Percentiles rank a stretch among this genome's conserved stretches.
phyloP scores from a whole-genome alignment of 2,888 invertebrate species.

The Drosophila suboccidentalis region DNA sequence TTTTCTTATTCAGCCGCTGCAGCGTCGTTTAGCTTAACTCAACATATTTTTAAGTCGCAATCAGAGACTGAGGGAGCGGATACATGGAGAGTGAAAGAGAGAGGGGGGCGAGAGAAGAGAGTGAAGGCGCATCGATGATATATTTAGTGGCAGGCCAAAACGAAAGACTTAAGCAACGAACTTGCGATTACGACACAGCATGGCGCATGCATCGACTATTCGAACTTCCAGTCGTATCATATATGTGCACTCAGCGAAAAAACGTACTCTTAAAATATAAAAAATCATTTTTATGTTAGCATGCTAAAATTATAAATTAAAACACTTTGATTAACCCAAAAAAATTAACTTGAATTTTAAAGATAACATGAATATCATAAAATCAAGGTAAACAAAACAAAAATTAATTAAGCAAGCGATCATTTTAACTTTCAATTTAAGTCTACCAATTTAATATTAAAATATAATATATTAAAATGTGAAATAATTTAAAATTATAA shows the following conservation, averaged over 20 bases:
- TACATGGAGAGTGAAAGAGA: not conserved
- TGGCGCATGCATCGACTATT: slow-evolving; percentile 70
- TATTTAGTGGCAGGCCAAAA: slow-evolving; percentile 78
- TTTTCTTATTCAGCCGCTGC: slow-evolving; percentile 28
- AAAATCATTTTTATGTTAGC: not conserved
- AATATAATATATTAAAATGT: too few relatives aligned
- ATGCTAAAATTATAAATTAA: not conserved
- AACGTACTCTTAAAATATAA: not conserved
- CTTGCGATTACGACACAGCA: slow-evolving; percentile 82
- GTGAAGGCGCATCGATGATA: slow-evolving; percentile 72
- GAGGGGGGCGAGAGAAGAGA: not conserved
- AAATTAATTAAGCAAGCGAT: too few relatives aligned
- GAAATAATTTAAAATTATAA: too few relatives aligned
- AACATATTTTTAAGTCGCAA: slow-evolving; percentile 75
- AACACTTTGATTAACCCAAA: too few relatives aligned
- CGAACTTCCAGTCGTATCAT: slow-evolving; percentile 31
- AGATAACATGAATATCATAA: too few relatives aligned
- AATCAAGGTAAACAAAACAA: too few relatives aligned
- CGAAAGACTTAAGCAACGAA: slow-evolving; percentile 80
- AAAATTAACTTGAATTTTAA: too few relatives aligned
- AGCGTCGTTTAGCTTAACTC: slow-evolving; percentile 79
- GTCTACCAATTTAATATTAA: too few relatives aligned
- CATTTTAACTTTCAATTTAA: too few relatives aligned
- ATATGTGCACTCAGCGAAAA: slow-evolving; percentile 10
- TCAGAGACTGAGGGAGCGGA: slow-evolving; percentile 24